phyloP scores from a whole-genome alignment of 2,888 invertebrate species.

The Hemaris fuciformis region DNA sequence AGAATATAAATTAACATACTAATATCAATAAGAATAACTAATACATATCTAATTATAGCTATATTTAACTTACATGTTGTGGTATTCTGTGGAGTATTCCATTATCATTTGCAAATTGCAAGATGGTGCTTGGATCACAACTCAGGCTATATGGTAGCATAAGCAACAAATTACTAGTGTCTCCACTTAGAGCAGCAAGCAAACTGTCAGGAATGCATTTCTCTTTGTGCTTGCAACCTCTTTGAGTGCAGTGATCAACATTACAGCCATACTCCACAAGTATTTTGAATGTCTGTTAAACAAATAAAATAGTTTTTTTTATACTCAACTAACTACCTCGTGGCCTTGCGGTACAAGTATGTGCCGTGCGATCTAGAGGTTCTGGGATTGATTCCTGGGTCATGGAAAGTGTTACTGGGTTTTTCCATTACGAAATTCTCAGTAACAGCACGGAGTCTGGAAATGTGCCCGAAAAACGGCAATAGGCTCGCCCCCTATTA shows the following conservation, averaged over 20 bases:
- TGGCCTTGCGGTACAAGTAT: too few species aligned
- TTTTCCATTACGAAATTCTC: too few species aligned
- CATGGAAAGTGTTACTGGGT: too few species aligned
- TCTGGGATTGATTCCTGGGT: too few species aligned
- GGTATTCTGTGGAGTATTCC: slow-evolving; percentile 51
- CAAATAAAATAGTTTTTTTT: background rate
- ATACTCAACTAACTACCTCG: background rate
- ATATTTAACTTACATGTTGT: slow-evolving; percentile 53
- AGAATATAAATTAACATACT: too few species aligned
- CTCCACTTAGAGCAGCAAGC: slow-evolving; percentile 55
- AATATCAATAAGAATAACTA: too few species aligned
- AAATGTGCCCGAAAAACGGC: too few species aligned
- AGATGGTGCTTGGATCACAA: slow-evolving; percentile 61
- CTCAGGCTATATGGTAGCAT: slow-evolving; percentile 65
- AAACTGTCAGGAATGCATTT: slow-evolving; percentile 65
- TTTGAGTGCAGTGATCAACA: slow-evolving; percentile 63
- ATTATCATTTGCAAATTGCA: slow-evolving; percentile 47
- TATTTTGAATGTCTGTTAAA: slow-evolving; percentile 64
- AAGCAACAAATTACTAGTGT: slow-evolving; percentile 49
- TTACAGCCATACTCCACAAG: slow-evolving; percentile 65
- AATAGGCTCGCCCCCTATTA: too few species aligned
- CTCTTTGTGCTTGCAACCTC: slow-evolving; percentile 23
- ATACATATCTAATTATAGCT: too few species aligned
- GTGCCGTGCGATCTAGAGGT: too few species aligned
- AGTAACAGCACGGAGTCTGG: too few species aligned